Base-by-base conservation (phyloP, 2,113 vertebrate species). In the Carettochelys insculpta region DNA sequence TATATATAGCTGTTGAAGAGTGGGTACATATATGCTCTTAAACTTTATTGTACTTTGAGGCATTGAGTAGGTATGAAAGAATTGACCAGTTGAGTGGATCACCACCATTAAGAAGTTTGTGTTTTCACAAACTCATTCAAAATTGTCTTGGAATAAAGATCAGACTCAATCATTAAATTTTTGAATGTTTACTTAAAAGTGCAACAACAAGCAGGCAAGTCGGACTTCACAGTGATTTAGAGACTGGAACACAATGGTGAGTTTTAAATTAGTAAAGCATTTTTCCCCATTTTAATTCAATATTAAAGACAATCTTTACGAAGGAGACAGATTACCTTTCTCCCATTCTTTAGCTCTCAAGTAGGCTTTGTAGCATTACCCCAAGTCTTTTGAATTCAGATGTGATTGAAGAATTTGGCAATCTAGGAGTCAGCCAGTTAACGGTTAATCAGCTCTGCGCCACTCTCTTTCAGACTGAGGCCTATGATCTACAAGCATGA, bases 151-250 rank as follows among this genome's bases (percentile, higher is more conserved):
- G 86, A 6, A 52, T 75, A 78, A 58, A 93, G 92, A 68, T 85
- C 22, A 51, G 83, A 73, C 14, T 77, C 71, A 75, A 29, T 85
- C 79, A 41, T 2, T 68, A 9, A 17, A 61, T 16, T 89, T 91
- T 3, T 45, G 83, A 88, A 91, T 89, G 16, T 83, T 95, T 92
- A 80, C 85, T 77, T 88, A 73, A 8, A 27, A 79, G 6, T 77
- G 38, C 31, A 8, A 87, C 87, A 82, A 92, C 53, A 0, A 12
- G 56, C 17, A 12, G 86, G 7, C 3, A 34, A 84, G n/a, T n/a
- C 61, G 38, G 5, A 68, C 9, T 83, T 91, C 68, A 85, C 68
- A 45, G 87, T 83, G 41, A 94, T 86, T 3, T 3, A 43, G 24
- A 43, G 41, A 73, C 22, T 27, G 11, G 22, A 43, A 43, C 68